A percentile compares a stretch with the other conserved stretches of the same genome.
Conservation (phyloP, 2,797 vertebrate species). For the Botia almorhae region DNA sequence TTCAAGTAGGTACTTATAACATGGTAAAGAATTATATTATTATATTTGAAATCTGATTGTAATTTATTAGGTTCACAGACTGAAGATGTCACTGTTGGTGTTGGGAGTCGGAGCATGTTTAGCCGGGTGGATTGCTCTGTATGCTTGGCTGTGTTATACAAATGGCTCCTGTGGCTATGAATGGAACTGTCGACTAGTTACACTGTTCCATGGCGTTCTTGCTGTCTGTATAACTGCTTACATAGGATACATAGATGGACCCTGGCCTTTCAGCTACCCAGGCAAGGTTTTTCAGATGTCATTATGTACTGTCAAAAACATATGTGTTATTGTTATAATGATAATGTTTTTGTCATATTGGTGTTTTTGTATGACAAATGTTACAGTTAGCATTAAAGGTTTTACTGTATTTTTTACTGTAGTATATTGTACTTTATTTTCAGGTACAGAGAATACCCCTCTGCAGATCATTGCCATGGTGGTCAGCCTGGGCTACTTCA, state of each 20-base stretch:
- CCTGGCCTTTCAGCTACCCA: slow-evolving; percentile 92
- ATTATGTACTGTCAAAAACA: neutral
- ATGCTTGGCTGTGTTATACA: slow-evolving; percentile 81
- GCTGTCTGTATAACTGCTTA: slow-evolving; percentile 89
- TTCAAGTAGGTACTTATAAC: slow-evolving; percentile 8
- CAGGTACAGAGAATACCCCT: slow-evolving; percentile 90
- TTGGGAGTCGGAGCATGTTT: slow-evolving; percentile 81
- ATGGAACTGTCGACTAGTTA: slow-evolving; percentile 96
- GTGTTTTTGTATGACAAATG: neutral
- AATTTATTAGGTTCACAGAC: slow-evolving; percentile 61
- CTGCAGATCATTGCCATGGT: slow-evolving; percentile 88
- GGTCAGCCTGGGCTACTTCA: slow-evolving; percentile 93
- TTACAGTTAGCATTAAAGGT: neutral
- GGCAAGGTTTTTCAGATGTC: slow-evolving; percentile 72
- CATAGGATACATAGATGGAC: slow-evolving; percentile 93
- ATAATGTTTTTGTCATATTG: too few relatives aligned
- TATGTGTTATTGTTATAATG: neutral
- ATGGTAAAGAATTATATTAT: neutral
- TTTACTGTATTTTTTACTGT: neutral
- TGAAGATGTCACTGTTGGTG: slow-evolving; percentile 77
- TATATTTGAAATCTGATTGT: slow-evolving; percentile 14
- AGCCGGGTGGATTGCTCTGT: slow-evolving; percentile 85
- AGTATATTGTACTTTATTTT: slow-evolving; percentile 49
- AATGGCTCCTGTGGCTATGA: slow-evolving; percentile 81
- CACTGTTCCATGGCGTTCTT: slow-evolving; percentile 89